Evolutionary conservation across 2,888 invertebrate genomes (phyloP).

Genomic region (Mimas tiliae): DNA sequence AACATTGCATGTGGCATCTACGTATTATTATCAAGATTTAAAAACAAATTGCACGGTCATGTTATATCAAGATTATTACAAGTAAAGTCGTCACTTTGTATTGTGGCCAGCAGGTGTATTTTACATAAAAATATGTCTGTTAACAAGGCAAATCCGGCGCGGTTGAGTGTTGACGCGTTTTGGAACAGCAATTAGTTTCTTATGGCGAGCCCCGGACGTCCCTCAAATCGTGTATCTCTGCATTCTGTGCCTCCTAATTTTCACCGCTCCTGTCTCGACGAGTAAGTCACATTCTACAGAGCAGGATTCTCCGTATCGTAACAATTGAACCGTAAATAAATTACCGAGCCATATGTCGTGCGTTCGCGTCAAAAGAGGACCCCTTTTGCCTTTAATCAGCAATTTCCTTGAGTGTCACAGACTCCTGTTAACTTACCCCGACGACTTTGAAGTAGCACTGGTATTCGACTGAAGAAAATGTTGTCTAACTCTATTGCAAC

Average conservation of each 20-base stretch:
- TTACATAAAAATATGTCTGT: constrained; percentile 47
- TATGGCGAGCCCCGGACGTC: constrained; percentile 36
- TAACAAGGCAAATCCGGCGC: constrained; percentile 55
- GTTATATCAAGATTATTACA: constrained; percentile 35
- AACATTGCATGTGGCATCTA: no score
- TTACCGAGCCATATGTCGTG: constrained; percentile 38
- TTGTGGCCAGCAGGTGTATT: constrained; percentile 27
- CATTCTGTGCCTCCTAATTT: constrained; percentile 21
- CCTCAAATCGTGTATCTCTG: constrained; percentile 18
- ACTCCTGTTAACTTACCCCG: constrained; percentile 59
- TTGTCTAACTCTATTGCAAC: not conserved
- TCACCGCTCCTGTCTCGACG: constrained; percentile 6
- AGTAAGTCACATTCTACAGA: not conserved
- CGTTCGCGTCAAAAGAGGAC: constrained; percentile 48
- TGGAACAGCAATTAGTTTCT: constrained; percentile 62
- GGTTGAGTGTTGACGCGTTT: constrained; percentile 53
- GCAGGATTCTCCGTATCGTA: not conserved
- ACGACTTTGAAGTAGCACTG: constrained; percentile 59
- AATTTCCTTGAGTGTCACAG: constrained; percentile 62
- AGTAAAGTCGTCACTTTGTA: constrained; percentile 45
- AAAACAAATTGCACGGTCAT: not conserved
- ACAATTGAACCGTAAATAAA: constrained; percentile 35
- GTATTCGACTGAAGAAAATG: constrained; percentile 48
- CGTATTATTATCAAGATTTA: no score
- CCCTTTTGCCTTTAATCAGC: constrained; percentile 57